These are phyloP conservation scores for Clanis bilineata DNA, from an alignment of 2,888 invertebrate genomes.

Conservation along the genomic window DNA sequence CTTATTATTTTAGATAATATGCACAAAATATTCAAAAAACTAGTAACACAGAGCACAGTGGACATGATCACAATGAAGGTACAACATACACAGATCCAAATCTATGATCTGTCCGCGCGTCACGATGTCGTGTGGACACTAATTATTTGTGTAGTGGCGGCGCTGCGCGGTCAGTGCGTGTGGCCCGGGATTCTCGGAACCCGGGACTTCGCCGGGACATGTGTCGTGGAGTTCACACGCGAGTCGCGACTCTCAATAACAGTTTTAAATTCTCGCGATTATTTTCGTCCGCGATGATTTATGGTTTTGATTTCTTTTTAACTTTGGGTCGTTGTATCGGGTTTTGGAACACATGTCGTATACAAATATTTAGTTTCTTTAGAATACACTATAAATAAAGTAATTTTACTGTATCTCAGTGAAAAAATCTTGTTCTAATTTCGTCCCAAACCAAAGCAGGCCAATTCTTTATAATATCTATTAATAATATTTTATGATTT, in stretches of 20 bases:
- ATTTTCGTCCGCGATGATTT: neutral
- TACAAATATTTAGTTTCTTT: no score
- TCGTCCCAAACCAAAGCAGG: no score
- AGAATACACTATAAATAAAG: no score
- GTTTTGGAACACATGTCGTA: neutral
- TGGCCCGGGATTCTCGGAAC: slow-evolving; percentile 40
- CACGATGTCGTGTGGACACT: slow-evolving; percentile 26
- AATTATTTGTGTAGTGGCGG: slow-evolving; percentile 31
- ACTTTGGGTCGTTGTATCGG: neutral
- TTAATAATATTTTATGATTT: no score
- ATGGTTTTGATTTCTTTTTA: neutral
- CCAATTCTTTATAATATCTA: no score
- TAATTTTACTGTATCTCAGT: no score
- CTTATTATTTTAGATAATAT: no score
- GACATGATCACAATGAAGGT: neutral
- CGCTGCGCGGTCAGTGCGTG: slow-evolving; percentile 34
- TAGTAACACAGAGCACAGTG: neutral
- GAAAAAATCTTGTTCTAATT: no score
- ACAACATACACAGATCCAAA: slow-evolving; percentile 21
- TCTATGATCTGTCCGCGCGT: slow-evolving; percentile 17
- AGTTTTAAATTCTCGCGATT: neutral
- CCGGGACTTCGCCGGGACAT: slow-evolving; percentile 30
- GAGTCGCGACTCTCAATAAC: slow-evolving; percentile 5
- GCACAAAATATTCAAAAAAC: neutral
- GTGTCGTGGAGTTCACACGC: slow-evolving; percentile 8